Conservation (phyloP, 2,797 vertebrate genomes). For the Sarcoramphus papa region DNA sequence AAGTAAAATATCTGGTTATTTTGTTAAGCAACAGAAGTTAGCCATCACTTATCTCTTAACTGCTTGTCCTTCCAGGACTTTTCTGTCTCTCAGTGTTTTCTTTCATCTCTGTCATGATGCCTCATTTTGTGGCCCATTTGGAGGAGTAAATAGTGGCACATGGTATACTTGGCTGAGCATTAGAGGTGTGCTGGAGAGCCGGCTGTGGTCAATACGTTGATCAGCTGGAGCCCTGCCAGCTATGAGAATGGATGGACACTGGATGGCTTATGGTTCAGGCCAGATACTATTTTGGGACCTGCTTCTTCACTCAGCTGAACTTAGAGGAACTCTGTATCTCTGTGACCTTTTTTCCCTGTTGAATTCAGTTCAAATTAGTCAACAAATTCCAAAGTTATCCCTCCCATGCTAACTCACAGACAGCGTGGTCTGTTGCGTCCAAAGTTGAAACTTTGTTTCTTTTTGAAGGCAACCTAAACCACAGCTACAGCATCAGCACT, state of each 20-base stretch:
- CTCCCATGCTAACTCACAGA: background rate
- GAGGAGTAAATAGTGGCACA: background rate
- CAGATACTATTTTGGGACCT: background rate
- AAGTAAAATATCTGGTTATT: background rate
- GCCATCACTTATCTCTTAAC: background rate
- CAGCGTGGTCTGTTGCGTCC: background rate
- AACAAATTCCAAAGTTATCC: background rate
- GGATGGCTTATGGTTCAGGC: background rate
- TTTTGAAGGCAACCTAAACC: background rate
- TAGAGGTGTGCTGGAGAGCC: background rate
- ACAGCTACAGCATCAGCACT: background rate
- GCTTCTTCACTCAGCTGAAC: background rate
- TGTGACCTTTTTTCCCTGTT: background rate
- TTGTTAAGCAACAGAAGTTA: background rate
- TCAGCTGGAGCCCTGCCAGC: background rate
- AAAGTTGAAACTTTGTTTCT: background rate
- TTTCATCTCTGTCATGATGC: background rate
- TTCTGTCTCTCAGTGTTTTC: background rate
- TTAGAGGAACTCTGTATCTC: background rate
- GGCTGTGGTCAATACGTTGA: background rate
- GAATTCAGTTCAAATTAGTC: background rate
- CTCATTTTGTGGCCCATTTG: background rate
- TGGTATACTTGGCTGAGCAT: background rate
- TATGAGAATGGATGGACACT: background rate
- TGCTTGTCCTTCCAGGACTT: background rate